A percentile compares a stretch with the other conserved stretches of the same genome.
phyloP scores from a whole-genome alignment of 2,113 vertebrate genomes.

The Urocynchramus pylzowi region DNA sequence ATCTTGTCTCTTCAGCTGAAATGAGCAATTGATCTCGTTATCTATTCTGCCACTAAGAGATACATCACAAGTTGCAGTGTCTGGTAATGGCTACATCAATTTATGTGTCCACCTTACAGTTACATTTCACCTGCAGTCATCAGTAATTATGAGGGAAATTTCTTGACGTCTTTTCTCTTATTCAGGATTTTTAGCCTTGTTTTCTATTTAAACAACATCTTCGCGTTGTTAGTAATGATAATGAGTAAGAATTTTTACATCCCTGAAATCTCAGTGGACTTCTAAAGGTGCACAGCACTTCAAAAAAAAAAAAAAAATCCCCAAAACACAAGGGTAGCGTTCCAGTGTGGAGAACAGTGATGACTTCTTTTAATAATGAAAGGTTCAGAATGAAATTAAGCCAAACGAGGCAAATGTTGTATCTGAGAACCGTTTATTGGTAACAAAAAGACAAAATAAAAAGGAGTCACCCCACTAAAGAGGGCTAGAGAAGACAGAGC shows the following conservation, averaged over 20 bases:
- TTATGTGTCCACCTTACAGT: not conserved
- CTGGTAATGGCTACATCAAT: not conserved
- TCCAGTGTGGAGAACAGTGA: not conserved
- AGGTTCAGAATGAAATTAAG: not conserved
- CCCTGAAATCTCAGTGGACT: not conserved
- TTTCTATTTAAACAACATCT: not conserved
- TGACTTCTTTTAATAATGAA: too few relatives aligned
- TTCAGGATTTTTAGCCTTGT: not conserved
- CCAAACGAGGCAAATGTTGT: not conserved
- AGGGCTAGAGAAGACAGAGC: not conserved
- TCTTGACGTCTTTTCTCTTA: not conserved
- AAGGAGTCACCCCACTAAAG: not conserved
- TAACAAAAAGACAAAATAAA: not conserved
- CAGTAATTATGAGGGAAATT: not conserved
- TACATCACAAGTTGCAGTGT: not conserved
- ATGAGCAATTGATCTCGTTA: not conserved
- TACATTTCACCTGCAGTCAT: not conserved
- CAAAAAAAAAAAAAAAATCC: too few relatives aligned
- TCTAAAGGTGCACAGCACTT: not conserved
- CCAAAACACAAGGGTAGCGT: rapidly evolving
- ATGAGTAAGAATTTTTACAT: not conserved
- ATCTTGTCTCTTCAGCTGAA: not conserved
- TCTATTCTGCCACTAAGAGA: not conserved
- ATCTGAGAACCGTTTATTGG: not conserved
- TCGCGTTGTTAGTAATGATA: not conserved